Evolutionary conservation across 53 echinoderm and acorn worm species (phyloP).

Genomic region (Stichopus horrens): DNA sequence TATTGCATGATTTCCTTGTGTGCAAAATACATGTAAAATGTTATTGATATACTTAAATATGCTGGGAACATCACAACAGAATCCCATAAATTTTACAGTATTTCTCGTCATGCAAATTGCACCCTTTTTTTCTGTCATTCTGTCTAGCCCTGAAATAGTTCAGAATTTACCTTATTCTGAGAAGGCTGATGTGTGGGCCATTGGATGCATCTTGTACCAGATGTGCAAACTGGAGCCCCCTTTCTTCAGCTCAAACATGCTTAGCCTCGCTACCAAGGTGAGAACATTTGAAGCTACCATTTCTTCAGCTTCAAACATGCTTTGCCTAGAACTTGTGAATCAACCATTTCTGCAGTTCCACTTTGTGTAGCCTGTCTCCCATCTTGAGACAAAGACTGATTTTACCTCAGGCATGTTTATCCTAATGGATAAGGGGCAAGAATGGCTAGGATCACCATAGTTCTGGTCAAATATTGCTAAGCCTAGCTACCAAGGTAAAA

Average conservation of each 20-base stretch:
- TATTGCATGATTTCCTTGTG: too few species aligned
- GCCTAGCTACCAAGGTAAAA: too few species aligned
- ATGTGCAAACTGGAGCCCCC: slow-evolving; percentile 88
- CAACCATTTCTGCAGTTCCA: too few species aligned
- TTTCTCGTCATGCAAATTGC: neutral
- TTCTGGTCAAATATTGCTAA: too few species aligned
- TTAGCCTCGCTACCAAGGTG: slow-evolving; percentile 85
- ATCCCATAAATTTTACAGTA: neutral
- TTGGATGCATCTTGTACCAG: slow-evolving; percentile 94
- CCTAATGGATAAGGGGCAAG: too few species aligned
- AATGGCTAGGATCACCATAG: too few species aligned
- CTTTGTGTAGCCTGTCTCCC: too few species aligned
- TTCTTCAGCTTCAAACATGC: too few species aligned
- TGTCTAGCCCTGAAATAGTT: slow-evolving; percentile 90
- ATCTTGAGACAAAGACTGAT: too few species aligned
- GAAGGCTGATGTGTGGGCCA: slow-evolving; percentile 96
- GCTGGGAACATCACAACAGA: neutral
- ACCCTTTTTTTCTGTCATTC: slow-evolving; percentile 24
- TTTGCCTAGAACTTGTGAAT: too few species aligned
- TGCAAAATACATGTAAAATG: too few species aligned
- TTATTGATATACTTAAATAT: neutral
- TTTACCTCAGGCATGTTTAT: too few species aligned
- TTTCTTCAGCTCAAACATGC: slow-evolving; percentile 94
- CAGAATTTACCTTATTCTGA: slow-evolving; percentile 89
- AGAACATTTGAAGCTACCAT: neutral